Evolutionary conservation across 2,113 vertebrate species (phyloP).

Genomic region (Dasypus novemcinctus): DNA sequence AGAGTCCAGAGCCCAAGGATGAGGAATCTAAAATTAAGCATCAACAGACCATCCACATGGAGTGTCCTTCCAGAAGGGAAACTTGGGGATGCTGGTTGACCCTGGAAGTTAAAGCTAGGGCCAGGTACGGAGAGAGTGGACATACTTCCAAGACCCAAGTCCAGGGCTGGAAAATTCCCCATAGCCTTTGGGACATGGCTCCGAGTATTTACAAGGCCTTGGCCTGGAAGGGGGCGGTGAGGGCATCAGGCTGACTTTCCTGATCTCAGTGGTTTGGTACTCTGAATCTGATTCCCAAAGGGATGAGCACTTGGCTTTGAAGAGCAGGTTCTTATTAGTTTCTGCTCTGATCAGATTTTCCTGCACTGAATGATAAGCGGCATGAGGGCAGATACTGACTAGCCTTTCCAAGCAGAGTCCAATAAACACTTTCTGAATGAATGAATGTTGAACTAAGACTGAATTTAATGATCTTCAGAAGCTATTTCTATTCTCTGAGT

Average conservation of each 20-base stretch:
- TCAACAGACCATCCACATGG: background rate
- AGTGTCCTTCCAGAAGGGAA: background rate
- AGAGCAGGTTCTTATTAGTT: background rate
- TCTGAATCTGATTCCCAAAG: background rate
- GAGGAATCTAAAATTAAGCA: background rate
- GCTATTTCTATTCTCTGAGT: background rate
- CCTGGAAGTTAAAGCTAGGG: background rate
- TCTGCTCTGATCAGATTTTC: background rate
- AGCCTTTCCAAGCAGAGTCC: background rate
- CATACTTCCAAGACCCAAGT: background rate
- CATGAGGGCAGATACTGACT: too few species aligned
- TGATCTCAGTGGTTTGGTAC: background rate
- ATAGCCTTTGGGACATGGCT: background rate
- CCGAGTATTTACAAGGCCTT: background rate
- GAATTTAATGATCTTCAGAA: background rate
- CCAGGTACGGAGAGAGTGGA: background rate
- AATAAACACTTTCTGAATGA: background rate
- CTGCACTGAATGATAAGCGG: background rate
- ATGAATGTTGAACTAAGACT: background rate
- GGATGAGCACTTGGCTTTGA: background rate
- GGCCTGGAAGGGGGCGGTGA: background rate
- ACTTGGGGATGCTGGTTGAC: background rate
- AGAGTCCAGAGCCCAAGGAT: too few species aligned
- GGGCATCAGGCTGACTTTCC: background rate
- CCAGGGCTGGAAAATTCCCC: background rate